Percentiles rank a stretch among this genome's conserved stretches.
phyloP scores from a whole-genome alignment of 2,113 vertebrate genomes.

The Misgurnus mizolepis region DNA sequence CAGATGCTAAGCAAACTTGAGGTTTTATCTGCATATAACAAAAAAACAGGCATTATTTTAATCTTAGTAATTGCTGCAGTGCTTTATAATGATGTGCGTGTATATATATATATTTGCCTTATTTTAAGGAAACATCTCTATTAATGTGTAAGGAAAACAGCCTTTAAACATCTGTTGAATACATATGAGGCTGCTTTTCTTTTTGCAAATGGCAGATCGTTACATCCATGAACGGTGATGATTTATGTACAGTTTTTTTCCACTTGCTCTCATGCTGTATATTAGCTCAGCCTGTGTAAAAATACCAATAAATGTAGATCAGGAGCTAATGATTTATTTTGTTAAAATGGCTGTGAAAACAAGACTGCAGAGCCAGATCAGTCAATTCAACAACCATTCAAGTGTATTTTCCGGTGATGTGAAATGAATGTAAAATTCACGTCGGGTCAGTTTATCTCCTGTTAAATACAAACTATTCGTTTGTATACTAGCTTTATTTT shows the following conservation, averaged over 20 bases:
- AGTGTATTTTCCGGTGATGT: not conserved
- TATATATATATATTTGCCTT: slow-evolving; percentile 15
- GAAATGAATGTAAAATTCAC: slow-evolving; percentile 6
- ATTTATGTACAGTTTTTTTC: not conserved
- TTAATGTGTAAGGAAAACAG: not conserved
- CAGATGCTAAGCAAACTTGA: not conserved
- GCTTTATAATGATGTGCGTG: not conserved
- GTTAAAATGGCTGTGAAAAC: slow-evolving; percentile 13
- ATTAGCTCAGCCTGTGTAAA: not conserved
- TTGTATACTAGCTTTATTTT: not conserved
- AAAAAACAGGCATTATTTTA: not conserved
- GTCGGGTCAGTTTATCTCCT: not conserved
- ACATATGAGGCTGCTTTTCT: slow-evolving; percentile 14
- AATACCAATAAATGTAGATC: not conserved
- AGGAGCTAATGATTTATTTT: not conserved
- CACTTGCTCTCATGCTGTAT: not conserved
- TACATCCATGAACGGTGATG: slow-evolving; percentile 1
- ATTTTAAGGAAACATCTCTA: slow-evolving; percentile 1
- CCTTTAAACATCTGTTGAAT: slow-evolving; percentile 10
- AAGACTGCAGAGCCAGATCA: slow-evolving; percentile 1
- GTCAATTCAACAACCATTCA: not conserved
- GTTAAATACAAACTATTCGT: too few relatives aligned
- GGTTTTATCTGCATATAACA: not conserved
- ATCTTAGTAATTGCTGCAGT: slow-evolving; percentile 1
- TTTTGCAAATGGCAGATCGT: slow-evolving; percentile 21